phyloP scores from a whole-genome alignment of 2,113 vertebrate genomes.

The Paralichthys olivaceus region DNA sequence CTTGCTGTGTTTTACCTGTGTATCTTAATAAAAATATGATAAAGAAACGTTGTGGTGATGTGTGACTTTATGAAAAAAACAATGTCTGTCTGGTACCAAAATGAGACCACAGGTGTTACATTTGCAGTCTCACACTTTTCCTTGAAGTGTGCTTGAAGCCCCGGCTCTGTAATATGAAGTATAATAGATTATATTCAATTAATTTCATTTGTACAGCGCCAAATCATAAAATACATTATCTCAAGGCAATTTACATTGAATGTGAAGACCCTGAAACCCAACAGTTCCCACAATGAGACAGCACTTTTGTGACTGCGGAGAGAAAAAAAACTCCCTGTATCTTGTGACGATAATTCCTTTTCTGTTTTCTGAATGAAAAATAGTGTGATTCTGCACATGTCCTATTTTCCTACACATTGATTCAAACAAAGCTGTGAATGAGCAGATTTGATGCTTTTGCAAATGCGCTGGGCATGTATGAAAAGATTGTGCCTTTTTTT shows the following conservation, averaged over 20 bases:
- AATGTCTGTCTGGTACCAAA: background rate
- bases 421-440: constrained; percentile 1
- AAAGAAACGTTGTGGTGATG: background rate
- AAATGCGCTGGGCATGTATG: constrained; percentile 7
- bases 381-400: background rate
- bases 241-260: no score
- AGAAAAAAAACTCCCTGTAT: no score
- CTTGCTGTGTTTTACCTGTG: background rate
- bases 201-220: no score
- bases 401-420: background rate
- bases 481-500: constrained; percentile 29
- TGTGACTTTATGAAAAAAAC: constrained; percentile 8
- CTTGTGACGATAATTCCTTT: no score
- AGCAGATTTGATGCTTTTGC: constrained; percentile 5
- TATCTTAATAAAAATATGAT: constrained; percentile 48
- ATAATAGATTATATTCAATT: no score
- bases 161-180: constrained; percentile 4
- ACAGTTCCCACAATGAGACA: no score
- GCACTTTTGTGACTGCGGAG: no score
- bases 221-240: no score
- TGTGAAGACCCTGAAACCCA: no score
- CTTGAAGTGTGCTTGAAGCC: no score
- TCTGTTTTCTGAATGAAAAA: background rate
- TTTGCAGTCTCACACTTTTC: background rate
- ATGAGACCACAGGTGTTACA: constrained; percentile 9